Evolutionary conservation across 2,888 invertebrate genomes (phyloP).

Genomic region (Himalopsyche tibetana): DNA sequence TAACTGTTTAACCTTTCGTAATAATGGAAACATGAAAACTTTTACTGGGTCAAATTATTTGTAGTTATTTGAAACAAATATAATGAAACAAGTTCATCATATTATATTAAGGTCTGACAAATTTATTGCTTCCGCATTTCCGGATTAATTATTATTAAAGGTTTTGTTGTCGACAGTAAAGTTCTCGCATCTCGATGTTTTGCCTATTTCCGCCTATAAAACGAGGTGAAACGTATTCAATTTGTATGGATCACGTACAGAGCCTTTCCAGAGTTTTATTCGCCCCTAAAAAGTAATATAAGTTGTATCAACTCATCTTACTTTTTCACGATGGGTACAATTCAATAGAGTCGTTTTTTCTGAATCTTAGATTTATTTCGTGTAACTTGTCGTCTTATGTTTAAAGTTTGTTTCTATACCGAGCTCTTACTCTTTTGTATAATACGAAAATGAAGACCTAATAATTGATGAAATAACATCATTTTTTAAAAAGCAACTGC

Average conservation of each 20-base stretch:
- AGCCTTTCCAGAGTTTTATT: constrained; percentile 49
- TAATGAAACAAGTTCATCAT: constrained; percentile 4
- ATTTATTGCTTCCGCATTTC: background rate
- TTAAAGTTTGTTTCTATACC: background rate
- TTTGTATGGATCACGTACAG: constrained; percentile 37
- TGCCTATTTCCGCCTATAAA: constrained; percentile 40
- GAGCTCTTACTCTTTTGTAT: too few relatives aligned
- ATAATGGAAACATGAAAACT: too few relatives aligned
- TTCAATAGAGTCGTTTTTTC: constrained; percentile 48
- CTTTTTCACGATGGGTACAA: constrained; percentile 49
- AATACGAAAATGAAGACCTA: too few relatives aligned
- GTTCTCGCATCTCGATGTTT: constrained; percentile 31
- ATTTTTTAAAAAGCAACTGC: too few relatives aligned
- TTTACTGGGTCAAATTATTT: too few relatives aligned
- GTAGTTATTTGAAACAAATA: background rate
- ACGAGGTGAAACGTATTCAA: constrained; percentile 42
- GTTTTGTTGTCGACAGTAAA: constrained; percentile 41
- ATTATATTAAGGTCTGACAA: background rate
- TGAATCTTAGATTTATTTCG: constrained; percentile 6
- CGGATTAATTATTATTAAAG: constrained; percentile 35
- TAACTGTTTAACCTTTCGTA: too few relatives aligned
- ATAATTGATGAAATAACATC: too few relatives aligned
- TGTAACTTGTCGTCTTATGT: background rate
- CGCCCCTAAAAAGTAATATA: constrained; percentile 51
- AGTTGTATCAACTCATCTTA: constrained; percentile 47